These are phyloP conservation scores for Phengaris arion DNA, from an alignment of 2,888 invertebrate species.

Conservation along the genomic window DNA sequence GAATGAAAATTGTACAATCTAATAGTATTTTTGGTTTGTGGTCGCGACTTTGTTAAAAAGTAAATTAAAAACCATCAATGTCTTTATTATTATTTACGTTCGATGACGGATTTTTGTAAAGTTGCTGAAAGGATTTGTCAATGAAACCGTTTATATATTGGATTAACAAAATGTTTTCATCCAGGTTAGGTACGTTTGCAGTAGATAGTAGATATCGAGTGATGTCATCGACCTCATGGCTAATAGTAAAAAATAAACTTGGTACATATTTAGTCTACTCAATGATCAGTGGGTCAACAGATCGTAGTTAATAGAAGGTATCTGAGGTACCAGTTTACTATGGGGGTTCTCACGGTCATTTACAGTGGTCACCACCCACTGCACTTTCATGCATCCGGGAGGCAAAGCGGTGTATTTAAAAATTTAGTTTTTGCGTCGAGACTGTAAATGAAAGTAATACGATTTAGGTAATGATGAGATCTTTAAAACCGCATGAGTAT, in stretches of 20 bases:
- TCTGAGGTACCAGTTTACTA: not conserved
- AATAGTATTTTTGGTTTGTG: too few relatives aligned
- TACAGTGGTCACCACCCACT: constrained; percentile 14
- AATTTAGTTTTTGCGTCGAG: not conserved
- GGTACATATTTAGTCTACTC: not conserved
- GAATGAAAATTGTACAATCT: too few relatives aligned
- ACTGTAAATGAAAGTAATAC: not conserved
- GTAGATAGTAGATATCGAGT: not conserved
- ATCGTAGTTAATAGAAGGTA: constrained; percentile 1
- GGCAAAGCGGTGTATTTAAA: constrained; percentile 33
- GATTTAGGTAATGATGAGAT: too few relatives aligned
- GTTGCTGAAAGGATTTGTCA: too few relatives aligned
- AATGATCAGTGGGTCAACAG: not conserved
- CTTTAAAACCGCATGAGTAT: too few relatives aligned
- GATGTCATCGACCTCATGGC: not conserved
- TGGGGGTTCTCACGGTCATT: constrained; percentile 10
- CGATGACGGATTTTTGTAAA: too few relatives aligned
- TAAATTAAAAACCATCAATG: too few relatives aligned
- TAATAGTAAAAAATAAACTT: not conserved
- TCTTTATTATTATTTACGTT: too few relatives aligned
- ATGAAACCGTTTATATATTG: too few relatives aligned
- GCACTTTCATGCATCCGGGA: constrained; percentile 16
- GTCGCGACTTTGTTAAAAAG: too few relatives aligned
- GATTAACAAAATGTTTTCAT: too few relatives aligned
- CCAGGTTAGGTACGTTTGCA: not conserved